Conservation (phyloP, 30 jellyfish, hydroid and myxozoan genomes). For the Hydractinia symbiolongicarpus region DNA sequence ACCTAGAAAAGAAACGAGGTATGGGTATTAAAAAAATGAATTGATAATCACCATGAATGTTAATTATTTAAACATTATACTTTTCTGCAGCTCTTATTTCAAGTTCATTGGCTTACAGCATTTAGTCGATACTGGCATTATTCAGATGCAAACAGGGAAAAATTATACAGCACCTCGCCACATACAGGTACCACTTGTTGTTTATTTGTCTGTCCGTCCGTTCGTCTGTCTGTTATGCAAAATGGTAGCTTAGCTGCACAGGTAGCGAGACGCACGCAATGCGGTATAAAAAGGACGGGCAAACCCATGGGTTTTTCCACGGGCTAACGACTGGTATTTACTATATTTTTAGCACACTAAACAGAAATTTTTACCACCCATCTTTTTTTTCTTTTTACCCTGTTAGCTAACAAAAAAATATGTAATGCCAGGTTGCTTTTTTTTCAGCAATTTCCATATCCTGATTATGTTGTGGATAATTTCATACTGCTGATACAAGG, state of each 20-base stretch:
- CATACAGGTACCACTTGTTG: conserved; percentile 19
- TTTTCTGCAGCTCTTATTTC: conserved; percentile 30
- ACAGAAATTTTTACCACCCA: too few relatives aligned
- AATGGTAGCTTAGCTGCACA: too few relatives aligned
- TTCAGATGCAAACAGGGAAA: conserved; percentile 49
- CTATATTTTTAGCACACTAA: too few relatives aligned
- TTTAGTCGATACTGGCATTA: conserved; percentile 63
- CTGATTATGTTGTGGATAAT: conserved; percentile 53
- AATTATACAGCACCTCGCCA: conserved; percentile 13
- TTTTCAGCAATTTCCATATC: conserved; percentile 89
- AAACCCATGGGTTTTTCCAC: too few relatives aligned
- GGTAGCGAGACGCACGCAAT: too few relatives aligned
- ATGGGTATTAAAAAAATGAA: not conserved
- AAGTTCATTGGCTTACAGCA: conserved; percentile 66
- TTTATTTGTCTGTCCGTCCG: too few relatives aligned
- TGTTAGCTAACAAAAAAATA: not conserved
- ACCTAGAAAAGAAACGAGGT: conserved; percentile 39
- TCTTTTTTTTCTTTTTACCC: not conserved
- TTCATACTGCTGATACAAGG: conserved; percentile 53
- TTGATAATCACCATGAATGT: not conserved
- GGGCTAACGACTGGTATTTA: too few relatives aligned
- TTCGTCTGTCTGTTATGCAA: too few relatives aligned
- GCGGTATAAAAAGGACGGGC: too few relatives aligned
- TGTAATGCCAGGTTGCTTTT: not conserved
- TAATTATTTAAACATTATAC: not conserved